Evolutionary conservation across 1,140 invertebrate species (phyloP).

Genomic region (Zaprionus camerounensis): DNA sequence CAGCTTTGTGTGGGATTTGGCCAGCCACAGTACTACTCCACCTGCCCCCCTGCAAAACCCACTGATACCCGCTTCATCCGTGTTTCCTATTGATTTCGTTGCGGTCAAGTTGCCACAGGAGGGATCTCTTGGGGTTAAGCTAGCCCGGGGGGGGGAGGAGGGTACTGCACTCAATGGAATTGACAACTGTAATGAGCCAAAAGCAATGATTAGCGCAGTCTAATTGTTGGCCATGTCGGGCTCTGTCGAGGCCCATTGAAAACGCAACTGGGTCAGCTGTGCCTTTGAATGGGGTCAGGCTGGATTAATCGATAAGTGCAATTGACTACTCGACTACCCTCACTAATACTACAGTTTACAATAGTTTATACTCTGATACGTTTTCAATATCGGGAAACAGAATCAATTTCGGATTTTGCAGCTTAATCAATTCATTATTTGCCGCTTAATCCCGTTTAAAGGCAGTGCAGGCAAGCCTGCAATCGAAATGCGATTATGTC

Average conservation of each 20-base stretch:
- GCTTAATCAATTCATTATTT: slow-evolving; percentile 1
- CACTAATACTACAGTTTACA: background rate
- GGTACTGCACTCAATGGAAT: slow-evolving; percentile 24
- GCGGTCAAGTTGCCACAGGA: slow-evolving; percentile 22
- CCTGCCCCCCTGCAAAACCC: slow-evolving; percentile 9
- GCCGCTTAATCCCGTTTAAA: slow-evolving; percentile 13
- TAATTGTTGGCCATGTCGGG: slow-evolving; percentile 12
- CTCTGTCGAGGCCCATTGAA: background rate
- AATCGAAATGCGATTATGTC: slow-evolving; percentile 47
- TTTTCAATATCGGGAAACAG: slow-evolving; percentile 1
- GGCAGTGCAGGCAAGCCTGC: slow-evolving; percentile 3
- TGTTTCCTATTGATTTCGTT: slow-evolving; percentile 52
- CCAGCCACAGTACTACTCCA: slow-evolving; percentile 25
- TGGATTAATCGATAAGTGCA: background rate
- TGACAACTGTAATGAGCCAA: slow-evolving; percentile 45
- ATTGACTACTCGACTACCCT: background rate
- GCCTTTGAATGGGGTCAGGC: slow-evolving; percentile 44
- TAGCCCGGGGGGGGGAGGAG: background rate
- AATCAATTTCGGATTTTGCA: slow-evolving; percentile 3
- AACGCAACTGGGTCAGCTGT: slow-evolving; percentile 19
- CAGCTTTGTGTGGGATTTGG: slow-evolving; percentile 48
- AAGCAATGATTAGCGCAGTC: slow-evolving; percentile 32
- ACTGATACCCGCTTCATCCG: slow-evolving; percentile 1
- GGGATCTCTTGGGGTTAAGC: background rate
- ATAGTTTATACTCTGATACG: background rate